A percentile compares a stretch with the other conserved stretches of the same genome.
phyloP scores from a whole-genome alignment of 2,113 vertebrate genomes.

The Elaphurus davidianus region DNA sequence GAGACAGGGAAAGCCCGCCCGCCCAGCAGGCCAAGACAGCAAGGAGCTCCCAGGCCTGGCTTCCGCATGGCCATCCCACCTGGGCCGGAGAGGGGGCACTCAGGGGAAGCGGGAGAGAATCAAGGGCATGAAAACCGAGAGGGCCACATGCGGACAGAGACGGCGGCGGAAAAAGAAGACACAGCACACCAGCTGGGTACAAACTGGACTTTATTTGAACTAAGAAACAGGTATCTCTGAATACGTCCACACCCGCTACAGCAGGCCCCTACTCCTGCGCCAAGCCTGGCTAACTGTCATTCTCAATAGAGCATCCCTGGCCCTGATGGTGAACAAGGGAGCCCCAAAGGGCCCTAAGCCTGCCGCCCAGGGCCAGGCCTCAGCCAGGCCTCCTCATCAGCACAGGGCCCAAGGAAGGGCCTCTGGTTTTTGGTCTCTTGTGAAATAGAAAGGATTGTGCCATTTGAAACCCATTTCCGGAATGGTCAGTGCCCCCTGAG shows the following conservation, averaged over 20 bases:
- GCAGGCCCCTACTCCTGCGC: neutral
- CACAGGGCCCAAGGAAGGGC: neutral
- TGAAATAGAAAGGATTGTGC: conserved; percentile 48
- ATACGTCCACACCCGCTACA: conserved; percentile 24
- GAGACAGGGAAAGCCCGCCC: conserved; percentile 41
- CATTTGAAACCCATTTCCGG: conserved; percentile 26
- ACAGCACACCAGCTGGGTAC: conserved; percentile 84
- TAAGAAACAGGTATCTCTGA: conserved; percentile 79
- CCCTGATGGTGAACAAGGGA: neutral
- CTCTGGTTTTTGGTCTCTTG: conserved; percentile 43
- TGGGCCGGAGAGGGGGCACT: neutral
- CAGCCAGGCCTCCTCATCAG: neutral
- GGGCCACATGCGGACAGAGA: neutral
- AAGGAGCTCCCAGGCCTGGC: conserved; percentile 22
- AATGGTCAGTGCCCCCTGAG: neutral
- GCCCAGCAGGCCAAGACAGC: neutral
- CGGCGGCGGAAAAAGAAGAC: conserved; percentile 73
- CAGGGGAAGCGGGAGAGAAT: neutral
- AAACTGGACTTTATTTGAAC: conserved; percentile 86
- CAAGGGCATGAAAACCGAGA: neutral
- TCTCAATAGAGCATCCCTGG: neutral
- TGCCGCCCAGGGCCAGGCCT: neutral
- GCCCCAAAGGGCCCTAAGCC: neutral
- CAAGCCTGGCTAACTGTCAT: neutral
- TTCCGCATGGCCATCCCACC: neutral